Base-by-base conservation (phyloP, 2,888 invertebrate species). In the Cistogaster globosa region DNA sequence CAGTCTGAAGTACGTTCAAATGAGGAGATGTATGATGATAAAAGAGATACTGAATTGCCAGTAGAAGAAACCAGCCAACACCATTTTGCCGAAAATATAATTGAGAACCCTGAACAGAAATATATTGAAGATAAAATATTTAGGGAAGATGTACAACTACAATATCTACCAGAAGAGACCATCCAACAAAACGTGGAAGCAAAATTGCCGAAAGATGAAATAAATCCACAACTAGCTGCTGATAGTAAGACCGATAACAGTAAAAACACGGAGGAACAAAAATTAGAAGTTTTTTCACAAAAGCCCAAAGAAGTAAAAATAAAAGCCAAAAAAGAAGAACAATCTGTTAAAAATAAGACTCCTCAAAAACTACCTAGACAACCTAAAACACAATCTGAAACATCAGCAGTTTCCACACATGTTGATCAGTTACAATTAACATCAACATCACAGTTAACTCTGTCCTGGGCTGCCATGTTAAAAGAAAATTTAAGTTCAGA, bases 381-480 rank as follows among this genome's bases (percentile, higher is more conserved):
- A 12, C 12, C 12, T n/a, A 42, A n/a, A 69, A 8, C 22, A 22
- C 26, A 45, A 45, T 14, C 32, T 18, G 22, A 57, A 55, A 0
- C 9, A 26, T 14, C n/a, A 58, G 18, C 45, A n/a, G 18, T n/a
- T 42, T 5, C n/a, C 16, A n/a, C 12, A 20, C 3, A 65, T 42
- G 63, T 55, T 42, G 42, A 53, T 36, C 57, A 48, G 55, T 20
- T 16, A 2, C 42, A 18, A 36, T 12, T 68, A 0, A 60, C 57
- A 51, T 11, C 53, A n/a, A 38, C 38, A 53, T 51, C 53, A 45
- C 67, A 48, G 16, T 8, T 57, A 8, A 55, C 42, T 5, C 12
- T 75, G 22, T 76, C 84, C 3, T 86, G 86, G 86, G 83, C 84
- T 42, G 65, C 76, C 42, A 79, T 80, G 38, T 45, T 86, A 8